Percentiles rank a stretch among this genome's conserved stretches.
phyloP scores from a whole-genome alignment of 2,888 invertebrate species.

The Lucinisca nassula region DNA sequence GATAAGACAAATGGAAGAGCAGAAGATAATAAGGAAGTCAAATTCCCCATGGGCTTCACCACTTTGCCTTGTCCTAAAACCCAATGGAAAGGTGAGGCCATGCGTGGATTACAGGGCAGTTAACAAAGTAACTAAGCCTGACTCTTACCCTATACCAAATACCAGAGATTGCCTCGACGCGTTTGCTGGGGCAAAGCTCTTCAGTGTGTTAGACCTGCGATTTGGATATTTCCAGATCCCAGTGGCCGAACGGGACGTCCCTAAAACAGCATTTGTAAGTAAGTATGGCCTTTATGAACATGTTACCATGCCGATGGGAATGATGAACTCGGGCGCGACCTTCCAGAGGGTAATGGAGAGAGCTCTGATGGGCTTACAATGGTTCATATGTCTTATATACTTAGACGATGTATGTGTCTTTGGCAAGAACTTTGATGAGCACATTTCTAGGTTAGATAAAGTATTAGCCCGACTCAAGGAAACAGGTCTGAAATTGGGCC shows the following conservation, averaged over 20 bases:
- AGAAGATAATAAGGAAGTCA: neutral
- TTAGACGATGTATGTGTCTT: conserved; percentile 43
- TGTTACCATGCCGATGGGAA: conserved; percentile 16
- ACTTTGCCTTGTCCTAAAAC: neutral
- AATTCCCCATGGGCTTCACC: neutral
- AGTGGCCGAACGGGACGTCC: neutral
- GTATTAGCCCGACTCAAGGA: conserved; percentile 22
- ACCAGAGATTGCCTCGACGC: neutral
- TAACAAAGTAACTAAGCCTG: neutral
- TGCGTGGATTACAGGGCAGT: neutral
- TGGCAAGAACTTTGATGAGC: conserved; percentile 40
- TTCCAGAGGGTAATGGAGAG: conserved; percentile 41
- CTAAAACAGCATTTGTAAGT: conserved; percentile 41
- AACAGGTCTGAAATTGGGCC: conserved; percentile 33
- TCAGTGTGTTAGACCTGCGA: neutral
- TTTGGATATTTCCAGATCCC: neutral
- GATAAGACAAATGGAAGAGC: neutral
- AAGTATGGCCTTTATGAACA: conserved; percentile 48
- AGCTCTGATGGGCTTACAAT: conserved; percentile 40
- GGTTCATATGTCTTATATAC: conserved; percentile 51
- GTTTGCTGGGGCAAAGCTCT: neutral
- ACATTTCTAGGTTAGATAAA: conserved; percentile 21
- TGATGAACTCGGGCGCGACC: conserved; percentile 29
- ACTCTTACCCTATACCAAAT: too few relatives aligned
- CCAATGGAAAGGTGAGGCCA: neutral